Conservation (phyloP, 2,113 vertebrate species). For the Baryphthengus martii region DNA sequence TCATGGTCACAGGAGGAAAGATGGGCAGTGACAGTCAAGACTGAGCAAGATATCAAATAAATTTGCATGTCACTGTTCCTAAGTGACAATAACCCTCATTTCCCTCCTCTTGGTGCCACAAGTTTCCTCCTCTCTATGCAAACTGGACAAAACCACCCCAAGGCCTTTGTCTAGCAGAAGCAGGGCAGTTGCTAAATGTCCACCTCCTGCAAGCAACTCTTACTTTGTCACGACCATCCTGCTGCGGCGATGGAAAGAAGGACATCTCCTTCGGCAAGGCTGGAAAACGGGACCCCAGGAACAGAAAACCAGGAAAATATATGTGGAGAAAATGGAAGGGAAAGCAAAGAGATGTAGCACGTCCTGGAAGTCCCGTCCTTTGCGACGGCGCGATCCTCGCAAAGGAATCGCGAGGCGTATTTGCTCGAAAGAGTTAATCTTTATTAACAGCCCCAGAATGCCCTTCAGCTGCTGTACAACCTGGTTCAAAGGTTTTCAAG, state of each 20-base stretch:
- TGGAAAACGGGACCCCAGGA: not conserved
- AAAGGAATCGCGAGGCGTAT: not conserved
- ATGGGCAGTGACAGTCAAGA: not conserved
- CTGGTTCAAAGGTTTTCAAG: slow-evolving; percentile 75
- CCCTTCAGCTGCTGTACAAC: slow-evolving; percentile 45
- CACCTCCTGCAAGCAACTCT: not conserved
- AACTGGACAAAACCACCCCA: not conserved
- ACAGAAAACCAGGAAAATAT: not conserved
- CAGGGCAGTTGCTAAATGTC: not conserved
- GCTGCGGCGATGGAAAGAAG: not conserved
- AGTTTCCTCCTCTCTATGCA: not conserved
- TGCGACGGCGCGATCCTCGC: accelerated
- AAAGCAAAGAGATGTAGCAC: not conserved
- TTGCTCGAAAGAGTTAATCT: slow-evolving; percentile 58
- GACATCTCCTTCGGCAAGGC: not conserved
- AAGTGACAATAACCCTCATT: not conserved
- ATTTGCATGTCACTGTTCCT: not conserved
- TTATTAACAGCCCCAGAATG: slow-evolving; percentile 41
- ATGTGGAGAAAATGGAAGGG: not conserved
- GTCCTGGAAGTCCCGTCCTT: not conserved
- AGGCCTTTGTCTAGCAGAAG: not conserved
- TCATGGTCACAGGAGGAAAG: not conserved
- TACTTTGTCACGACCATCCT: not conserved
- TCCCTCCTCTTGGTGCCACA: not conserved
- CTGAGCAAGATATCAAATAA: not conserved